phyloP scores from a whole-genome alignment of 2,797 vertebrate species.

The Siniperca scherzeri region DNA sequence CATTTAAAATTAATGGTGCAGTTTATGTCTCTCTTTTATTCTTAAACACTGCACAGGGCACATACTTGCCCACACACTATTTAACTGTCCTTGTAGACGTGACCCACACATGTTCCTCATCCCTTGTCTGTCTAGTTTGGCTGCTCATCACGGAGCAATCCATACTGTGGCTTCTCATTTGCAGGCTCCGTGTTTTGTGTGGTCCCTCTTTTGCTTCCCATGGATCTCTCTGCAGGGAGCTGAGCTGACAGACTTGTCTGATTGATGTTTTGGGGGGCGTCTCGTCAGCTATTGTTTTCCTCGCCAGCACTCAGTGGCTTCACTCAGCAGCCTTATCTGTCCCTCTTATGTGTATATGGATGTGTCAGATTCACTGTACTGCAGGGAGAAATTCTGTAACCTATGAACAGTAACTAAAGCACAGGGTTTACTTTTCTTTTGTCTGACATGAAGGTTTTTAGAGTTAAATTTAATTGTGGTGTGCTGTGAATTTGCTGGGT shows the following conservation, averaged over 20 bases:
- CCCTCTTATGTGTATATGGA: constrained; percentile 45
- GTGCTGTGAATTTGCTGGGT: constrained; percentile 21
- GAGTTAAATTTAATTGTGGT: constrained; percentile 8
- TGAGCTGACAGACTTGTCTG: constrained; percentile 70
- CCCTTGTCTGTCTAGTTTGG: constrained; percentile 55
- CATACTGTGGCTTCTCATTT: constrained; percentile 71
- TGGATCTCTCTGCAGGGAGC: constrained; percentile 73
- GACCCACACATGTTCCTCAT: constrained; percentile 58
- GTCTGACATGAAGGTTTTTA: background rate
- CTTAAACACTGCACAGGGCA: background rate
- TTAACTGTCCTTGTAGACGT: constrained; percentile 46
- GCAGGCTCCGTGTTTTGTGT: constrained; percentile 69
- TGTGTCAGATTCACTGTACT: constrained; percentile 36
- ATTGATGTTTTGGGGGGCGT: constrained; percentile 72
- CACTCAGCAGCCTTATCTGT: constrained; percentile 44
- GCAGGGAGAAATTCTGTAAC: constrained; percentile 16
- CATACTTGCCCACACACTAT: constrained; percentile 1
- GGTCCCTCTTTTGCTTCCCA: constrained; percentile 69
- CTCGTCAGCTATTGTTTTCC: constrained; percentile 77
- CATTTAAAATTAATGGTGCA: background rate
- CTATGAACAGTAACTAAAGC: background rate
- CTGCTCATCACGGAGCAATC: constrained; percentile 60
- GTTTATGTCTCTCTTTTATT: background rate
- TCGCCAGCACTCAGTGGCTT: constrained; percentile 54
- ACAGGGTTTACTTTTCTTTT: constrained; percentile 6